phyloP scores from a whole-genome alignment of 2,888 invertebrate species.

The Leucophenga maculata region DNA sequence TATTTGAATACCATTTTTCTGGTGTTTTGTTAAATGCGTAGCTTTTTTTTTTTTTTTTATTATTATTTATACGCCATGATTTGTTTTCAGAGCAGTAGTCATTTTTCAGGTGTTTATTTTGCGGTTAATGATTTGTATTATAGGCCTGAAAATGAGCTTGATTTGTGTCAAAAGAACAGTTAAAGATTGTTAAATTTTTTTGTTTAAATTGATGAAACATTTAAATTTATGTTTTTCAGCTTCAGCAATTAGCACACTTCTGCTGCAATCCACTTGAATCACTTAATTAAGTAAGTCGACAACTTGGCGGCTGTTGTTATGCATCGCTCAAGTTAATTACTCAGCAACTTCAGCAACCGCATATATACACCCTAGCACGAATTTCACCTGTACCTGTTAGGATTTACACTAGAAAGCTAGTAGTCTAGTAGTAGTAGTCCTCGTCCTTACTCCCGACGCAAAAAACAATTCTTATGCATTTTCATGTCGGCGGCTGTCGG shows the following conservation, averaged over 20 bases:
- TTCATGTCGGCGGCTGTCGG: conserved; percentile 14
- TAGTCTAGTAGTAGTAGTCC: too few relatives aligned
- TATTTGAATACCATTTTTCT: too few relatives aligned
- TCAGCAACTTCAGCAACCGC: conserved; percentile 36
- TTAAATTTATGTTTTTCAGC: too few relatives aligned
- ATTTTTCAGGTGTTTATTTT: conserved; percentile 5
- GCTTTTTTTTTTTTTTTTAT: too few relatives aligned
- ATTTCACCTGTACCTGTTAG: conserved; percentile 19
- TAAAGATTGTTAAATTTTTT: too few relatives aligned
- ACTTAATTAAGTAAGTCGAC: conserved; percentile 60
- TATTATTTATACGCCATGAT: background rate
- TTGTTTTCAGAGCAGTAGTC: conserved; percentile 10
- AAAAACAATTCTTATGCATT: conserved; percentile 54
- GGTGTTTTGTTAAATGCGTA: too few relatives aligned
- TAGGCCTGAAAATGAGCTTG: background rate
- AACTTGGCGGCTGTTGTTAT: conserved; percentile 17
- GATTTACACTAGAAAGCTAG: too few relatives aligned
- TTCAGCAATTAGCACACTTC: background rate
- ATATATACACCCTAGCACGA: conserved; percentile 25
- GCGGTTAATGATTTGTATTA: conserved; percentile 4
- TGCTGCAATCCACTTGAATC: conserved; percentile 50
- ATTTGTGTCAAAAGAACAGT: too few relatives aligned
- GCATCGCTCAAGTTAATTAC: conserved; percentile 63
- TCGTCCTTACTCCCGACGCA: background rate
- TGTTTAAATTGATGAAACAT: too few relatives aligned